Conservation (phyloP, 2,888 invertebrate genomes). For the Eilema caniola region DNA sequence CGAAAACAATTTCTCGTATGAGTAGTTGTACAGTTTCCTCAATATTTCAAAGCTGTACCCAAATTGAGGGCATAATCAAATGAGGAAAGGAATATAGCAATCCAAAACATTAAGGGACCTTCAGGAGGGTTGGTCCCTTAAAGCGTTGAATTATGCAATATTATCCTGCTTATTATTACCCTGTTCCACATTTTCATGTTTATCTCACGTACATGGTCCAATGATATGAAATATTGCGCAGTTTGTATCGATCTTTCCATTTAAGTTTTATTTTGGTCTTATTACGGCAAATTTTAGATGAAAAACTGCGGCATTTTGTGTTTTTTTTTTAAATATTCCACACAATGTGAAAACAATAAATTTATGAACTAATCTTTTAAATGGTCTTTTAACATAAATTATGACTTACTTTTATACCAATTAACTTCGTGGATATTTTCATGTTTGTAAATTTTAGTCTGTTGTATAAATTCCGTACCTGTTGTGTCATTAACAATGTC, state of each 20-base stretch:
- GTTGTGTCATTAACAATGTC: constrained; percentile 18
- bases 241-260: constrained; percentile 28
- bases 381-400: neutral
- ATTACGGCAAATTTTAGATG: constrained; percentile 12
- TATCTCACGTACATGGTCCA: constrained; percentile 16
- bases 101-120: neutral
- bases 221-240: constrained; percentile 21
- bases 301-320: constrained; percentile 1
- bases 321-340: too few species aligned
- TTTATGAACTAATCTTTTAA: neutral
- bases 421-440: neutral
- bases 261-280: constrained; percentile 11
- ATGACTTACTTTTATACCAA: neutral
- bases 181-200: constrained; percentile 20
- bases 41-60: constrained; percentile 23
- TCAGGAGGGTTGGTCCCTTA: constrained; percentile 16
- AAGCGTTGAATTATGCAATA: constrained; percentile 30
- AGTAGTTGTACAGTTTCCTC: constrained; percentile 17
- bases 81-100: constrained; percentile 6
- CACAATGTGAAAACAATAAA: constrained; percentile 4
- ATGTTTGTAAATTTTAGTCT: constrained; percentile 8
- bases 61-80: constrained; percentile 25
- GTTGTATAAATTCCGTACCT: constrained; percentile 6
- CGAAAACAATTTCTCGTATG: constrained; percentile 17
- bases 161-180: constrained; percentile 27